Conservation (phyloP, 2,113 vertebrate species). For the Emydocephalus ijimae region DNA sequence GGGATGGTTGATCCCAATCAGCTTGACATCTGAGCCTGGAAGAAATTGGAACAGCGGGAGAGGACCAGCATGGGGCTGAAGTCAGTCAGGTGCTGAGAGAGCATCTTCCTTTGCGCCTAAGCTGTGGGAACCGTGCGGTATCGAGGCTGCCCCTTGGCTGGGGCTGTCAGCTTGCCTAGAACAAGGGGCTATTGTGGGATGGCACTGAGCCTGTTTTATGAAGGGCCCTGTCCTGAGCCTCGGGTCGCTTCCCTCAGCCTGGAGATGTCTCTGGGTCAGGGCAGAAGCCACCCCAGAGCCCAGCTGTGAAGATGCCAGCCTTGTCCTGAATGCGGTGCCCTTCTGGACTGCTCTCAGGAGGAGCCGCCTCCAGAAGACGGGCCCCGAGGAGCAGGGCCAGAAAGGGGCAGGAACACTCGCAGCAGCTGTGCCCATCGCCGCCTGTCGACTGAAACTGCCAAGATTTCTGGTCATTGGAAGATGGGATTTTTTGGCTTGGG, state of each 20-base stretch:
- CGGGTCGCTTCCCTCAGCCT: not conserved
- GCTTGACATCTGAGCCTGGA: not conserved
- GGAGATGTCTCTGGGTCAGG: not conserved
- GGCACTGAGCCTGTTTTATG: not conserved
- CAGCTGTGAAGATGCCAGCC: not conserved
- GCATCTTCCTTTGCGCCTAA: accelerated
- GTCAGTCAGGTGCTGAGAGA: accelerated
- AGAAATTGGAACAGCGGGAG: not conserved
- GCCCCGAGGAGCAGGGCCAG: not conserved
- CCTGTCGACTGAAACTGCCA: not conserved
- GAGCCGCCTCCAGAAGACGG: not conserved
- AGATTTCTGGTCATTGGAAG: not conserved
- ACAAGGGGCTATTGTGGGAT: not conserved
- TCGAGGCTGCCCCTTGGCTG: accelerated
- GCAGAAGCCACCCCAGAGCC: not conserved
- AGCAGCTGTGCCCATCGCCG: not conserved
- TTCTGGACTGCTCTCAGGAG: not conserved
- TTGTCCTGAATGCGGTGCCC: not conserved
- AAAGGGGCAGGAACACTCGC: not conserved
- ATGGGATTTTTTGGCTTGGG: not conserved
- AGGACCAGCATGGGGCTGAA: not conserved
- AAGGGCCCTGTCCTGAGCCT: not conserved
- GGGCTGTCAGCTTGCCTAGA: accelerated
- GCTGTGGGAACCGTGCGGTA: not conserved
- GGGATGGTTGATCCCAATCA: not conserved